A percentile compares a stretch with the other conserved stretches of the same genome.
phyloP scores from a whole-genome alignment of 2,797 vertebrate species.

The Pteronotus mesoamericanus region DNA sequence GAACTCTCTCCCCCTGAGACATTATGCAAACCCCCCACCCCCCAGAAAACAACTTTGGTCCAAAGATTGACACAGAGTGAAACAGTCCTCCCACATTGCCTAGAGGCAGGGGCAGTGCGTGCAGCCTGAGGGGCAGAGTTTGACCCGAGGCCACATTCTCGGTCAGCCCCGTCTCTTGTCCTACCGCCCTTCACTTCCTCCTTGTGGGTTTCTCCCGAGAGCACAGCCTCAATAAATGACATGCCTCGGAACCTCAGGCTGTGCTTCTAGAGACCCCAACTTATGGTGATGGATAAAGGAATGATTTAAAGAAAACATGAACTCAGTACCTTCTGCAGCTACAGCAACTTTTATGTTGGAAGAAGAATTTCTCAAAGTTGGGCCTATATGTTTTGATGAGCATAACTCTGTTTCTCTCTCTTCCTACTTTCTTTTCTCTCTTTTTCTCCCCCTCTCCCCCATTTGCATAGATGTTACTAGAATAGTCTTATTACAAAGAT shows the following conservation, averaged over 20 bases:
- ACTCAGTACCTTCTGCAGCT: background rate
- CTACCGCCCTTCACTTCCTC: background rate
- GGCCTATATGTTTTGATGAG: background rate
- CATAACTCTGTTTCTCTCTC: background rate
- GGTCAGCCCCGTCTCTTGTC: background rate
- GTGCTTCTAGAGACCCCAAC: background rate
- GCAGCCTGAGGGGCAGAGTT: no score
- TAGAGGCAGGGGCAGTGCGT: no score
- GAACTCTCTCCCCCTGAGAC: background rate
- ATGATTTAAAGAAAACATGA: background rate
- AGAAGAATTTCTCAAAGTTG: background rate
- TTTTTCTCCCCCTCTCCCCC: no score
- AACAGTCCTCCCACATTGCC: background rate
- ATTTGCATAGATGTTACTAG: background rate
- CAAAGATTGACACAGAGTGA: background rate
- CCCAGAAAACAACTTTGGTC: background rate
- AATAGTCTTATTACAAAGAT: background rate
- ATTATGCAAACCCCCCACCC: background rate
- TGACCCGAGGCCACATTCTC: background rate
- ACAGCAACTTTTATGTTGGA: background rate
- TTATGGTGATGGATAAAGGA: background rate
- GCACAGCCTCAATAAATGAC: background rate
- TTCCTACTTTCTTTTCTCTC: background rate
- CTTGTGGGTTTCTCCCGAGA: background rate
- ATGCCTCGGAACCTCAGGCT: background rate